Evolutionary conservation across 2,113 vertebrate genomes (phyloP).

Genomic region (Platichthys flesus): DNA sequence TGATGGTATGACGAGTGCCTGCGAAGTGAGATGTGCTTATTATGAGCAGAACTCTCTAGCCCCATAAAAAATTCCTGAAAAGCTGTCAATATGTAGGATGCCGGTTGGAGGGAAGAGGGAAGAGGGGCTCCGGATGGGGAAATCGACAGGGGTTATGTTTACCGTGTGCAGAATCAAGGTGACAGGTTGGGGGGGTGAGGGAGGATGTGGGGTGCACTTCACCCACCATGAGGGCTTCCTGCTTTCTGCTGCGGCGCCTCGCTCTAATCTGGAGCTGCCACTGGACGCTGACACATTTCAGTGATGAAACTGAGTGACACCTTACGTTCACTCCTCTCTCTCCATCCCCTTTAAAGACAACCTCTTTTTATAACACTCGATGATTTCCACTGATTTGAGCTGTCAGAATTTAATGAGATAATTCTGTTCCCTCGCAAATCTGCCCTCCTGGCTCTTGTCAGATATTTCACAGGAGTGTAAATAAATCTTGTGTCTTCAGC

Average conservation of each 20-base stretch:
- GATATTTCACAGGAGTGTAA: conserved; percentile 47
- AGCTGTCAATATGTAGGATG: conserved; percentile 44
- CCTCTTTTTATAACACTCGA: background rate
- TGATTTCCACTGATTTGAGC: conserved; percentile 40
- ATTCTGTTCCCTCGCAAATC: conserved; percentile 34
- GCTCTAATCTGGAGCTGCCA: conserved; percentile 61
- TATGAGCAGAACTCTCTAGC: conserved; percentile 57
- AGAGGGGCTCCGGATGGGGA: conserved; percentile 18
- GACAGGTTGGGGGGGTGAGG: conserved; percentile 34
- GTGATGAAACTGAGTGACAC: conserved; percentile 58
- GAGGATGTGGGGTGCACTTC: conserved; percentile 3
- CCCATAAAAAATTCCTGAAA: conserved; percentile 40
- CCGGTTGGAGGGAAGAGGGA: conserved; percentile 4
- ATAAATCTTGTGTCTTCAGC: conserved; percentile 82
- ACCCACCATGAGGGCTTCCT: conserved; percentile 25
- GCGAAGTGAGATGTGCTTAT: conserved; percentile 58
- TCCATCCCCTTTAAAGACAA: conserved; percentile 42
- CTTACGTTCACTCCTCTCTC: conserved; percentile 35
- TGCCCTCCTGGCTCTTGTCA: conserved; percentile 21
- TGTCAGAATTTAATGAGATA: conserved; percentile 53
- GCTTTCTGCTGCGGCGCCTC: conserved; percentile 42
- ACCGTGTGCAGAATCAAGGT: conserved; percentile 49
- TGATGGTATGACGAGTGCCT: conserved; percentile 57
- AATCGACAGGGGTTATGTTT: conserved; percentile 32
- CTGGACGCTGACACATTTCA: conserved; percentile 60